phyloP scores from a whole-genome alignment of 2,113 vertebrate species.

The Ptilonorhynchus violaceus region DNA sequence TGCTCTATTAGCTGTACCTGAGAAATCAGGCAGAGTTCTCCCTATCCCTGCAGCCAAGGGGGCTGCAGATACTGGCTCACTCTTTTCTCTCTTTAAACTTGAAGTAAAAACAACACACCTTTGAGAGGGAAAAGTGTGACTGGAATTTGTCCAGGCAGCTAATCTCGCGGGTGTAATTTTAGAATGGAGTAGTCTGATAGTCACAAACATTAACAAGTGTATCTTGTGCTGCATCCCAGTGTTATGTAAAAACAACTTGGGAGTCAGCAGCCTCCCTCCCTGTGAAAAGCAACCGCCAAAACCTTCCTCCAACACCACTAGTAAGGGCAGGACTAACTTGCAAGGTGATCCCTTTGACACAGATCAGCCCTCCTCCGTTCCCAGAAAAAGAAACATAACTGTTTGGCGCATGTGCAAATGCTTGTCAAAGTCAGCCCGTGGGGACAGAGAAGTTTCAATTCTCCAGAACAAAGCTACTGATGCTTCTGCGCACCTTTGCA shows the following conservation, averaged over 20 bases:
- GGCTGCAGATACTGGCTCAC: background rate
- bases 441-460: background rate
- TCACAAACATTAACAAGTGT: background rate
- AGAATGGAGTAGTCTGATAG: background rate
- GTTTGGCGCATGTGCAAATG: background rate
- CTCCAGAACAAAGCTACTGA: background rate
- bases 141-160: background rate
- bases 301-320: background rate
- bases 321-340: background rate
- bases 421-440: background rate
- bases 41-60: background rate
- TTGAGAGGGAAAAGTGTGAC: background rate
- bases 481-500: background rate
- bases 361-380: background rate
- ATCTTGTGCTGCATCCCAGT: background rate
- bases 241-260: background rate
- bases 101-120: background rate
- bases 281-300: background rate
- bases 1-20: background rate
- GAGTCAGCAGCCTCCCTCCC: background rate
- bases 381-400: background rate
- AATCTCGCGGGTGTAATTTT: background rate
- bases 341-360: background rate
- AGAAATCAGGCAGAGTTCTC: slow-evolving; percentile 14
- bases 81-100: slow-evolving; percentile 10